phyloP scores from a whole-genome alignment of 2,888 invertebrate genomes.

The Eledona agricola region DNA sequence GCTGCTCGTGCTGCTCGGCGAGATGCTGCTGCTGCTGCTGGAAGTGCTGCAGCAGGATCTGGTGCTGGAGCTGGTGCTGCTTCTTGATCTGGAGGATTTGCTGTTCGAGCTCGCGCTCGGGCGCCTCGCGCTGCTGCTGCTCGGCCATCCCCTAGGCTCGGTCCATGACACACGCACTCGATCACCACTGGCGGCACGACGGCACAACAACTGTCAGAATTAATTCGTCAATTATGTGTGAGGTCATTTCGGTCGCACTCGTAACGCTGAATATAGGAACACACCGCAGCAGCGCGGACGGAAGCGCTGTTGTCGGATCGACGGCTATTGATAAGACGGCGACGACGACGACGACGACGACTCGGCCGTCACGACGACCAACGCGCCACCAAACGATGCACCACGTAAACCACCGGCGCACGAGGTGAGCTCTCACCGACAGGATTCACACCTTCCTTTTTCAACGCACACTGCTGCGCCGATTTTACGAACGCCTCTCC shows the following conservation, averaged over 20 bases:
- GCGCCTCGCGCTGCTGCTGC: slow-evolving; percentile 59
- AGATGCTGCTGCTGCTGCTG: slow-evolving; percentile 91
- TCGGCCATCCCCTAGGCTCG: slow-evolving; percentile 56
- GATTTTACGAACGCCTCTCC: slow-evolving; percentile 9
- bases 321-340: slow-evolving; percentile 44
- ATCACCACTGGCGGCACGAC: slow-evolving; percentile 27
- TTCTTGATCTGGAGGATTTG: slow-evolving; percentile 83
- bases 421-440: too few relatives aligned
- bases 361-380: slow-evolving; percentile 21
- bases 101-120: slow-evolving; percentile 63
- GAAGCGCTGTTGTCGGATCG: slow-evolving; percentile 55
- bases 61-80: slow-evolving; percentile 92
- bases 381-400: slow-evolving; percentile 12
- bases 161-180: slow-evolving; percentile 48
- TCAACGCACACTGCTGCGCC: slow-evolving; percentile 7
- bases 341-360: slow-evolving; percentile 36
- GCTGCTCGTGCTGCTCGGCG: slow-evolving; percentile 89
- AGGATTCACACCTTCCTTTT: slow-evolving; percentile 15
- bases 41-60: slow-evolving; percentile 89
- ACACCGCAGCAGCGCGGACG: slow-evolving; percentile 47
- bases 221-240: slow-evolving; percentile 59
- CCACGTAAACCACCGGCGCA: slow-evolving; percentile 4
- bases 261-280: slow-evolving; percentile 50
- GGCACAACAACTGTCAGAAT: slow-evolving; percentile 56
- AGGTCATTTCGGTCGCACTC: slow-evolving; percentile 61